Evolutionary conservation across 1,140 invertebrate genomes (phyloP), one percentile per base, ranked within the genome.

Genomic region (Pseudomyrmex concolor): DNA sequence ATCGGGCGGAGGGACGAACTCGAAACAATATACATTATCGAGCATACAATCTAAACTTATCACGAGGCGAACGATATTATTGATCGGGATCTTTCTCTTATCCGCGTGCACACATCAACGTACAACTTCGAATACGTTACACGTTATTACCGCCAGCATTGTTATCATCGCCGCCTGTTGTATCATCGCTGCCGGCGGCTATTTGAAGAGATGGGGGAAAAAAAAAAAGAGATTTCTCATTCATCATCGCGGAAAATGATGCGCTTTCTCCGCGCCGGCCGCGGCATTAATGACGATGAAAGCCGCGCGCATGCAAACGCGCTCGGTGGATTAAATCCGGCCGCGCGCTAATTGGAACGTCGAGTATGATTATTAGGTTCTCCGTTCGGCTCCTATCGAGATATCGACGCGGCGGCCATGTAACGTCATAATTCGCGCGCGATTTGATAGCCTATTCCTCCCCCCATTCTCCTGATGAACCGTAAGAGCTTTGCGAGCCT

Each of bases 331-430:
- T 78, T 78, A 78, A 78, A 68, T 78, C 19, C 19, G 19, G 7
- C 43, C 22, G 43, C 22, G 54, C 64, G 66, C 64, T 80, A 80
- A 80, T 80, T 80, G 76, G 55, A 43, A 60, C 34, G 76, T 50
- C 64, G 76, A 78, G 76, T 60, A 55, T 60, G 66, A 71, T 80
- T 80, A 80, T 80, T 70, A 71, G 51, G 51, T 80, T 43, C 22
- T 80, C 12, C 1, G 70, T 8, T 1, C 34, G 19, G 54, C 34
- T 34, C 19, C 43, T 78, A 48, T 71, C 76, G 54, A 50, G 67
- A 70, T 43, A 57, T 80, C 76, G 12, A 80, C 10, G 64, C 48
- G 50, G 12, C 51, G 17, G 19, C 34, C 0, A 7, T 25, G n/a
- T 50, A 50, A 48, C 19, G 17, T 17, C n/a, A 19, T 60, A 77